Evolutionary conservation across 2,797 vertebrate genomes (phyloP).

Genomic region (Rhinatrema bivittatum): DNA sequence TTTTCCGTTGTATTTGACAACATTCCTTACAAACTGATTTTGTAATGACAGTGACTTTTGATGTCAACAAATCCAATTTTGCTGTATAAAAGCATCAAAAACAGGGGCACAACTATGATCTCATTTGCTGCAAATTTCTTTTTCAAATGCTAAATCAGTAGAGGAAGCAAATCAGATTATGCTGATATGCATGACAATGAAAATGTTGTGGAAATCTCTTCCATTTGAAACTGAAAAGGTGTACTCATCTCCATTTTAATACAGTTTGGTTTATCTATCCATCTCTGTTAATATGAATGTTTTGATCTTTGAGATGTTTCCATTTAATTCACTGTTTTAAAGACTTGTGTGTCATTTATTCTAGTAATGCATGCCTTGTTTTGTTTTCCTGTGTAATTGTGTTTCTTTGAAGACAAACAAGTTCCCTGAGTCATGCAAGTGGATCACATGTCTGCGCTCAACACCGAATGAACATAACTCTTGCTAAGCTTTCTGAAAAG

Average conservation of each 20-base stretch:
- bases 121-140: conserved; percentile 11
- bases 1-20: conserved; percentile 14
- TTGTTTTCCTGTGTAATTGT: too few relatives aligned
- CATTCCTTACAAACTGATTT: conserved; percentile 25
- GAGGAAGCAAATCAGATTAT: conserved; percentile 1
- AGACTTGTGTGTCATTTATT: too few relatives aligned
- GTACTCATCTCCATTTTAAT: too few relatives aligned
- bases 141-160: neutral
- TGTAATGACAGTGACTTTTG: conserved; percentile 21
- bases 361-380: too few relatives aligned
- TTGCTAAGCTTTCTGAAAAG: too few relatives aligned
- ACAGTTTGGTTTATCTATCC: neutral
- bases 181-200: neutral
- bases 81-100: conserved; percentile 15
- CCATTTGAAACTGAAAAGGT: neutral
- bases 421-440: too few relatives aligned
- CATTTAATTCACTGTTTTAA: too few relatives aligned
- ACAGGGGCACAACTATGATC: conserved; percentile 1
- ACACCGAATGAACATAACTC: too few relatives aligned
- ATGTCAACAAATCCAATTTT: conserved; percentile 18
- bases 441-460: too few relatives aligned
- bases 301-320: too few relatives aligned
- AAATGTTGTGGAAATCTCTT: neutral
- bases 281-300: too few relatives aligned
- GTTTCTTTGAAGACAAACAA: too few relatives aligned